These are phyloP conservation scores for Sitobion miscanthi DNA, from an alignment of 1,140 invertebrate species.

Conservation along the genomic window DNA sequence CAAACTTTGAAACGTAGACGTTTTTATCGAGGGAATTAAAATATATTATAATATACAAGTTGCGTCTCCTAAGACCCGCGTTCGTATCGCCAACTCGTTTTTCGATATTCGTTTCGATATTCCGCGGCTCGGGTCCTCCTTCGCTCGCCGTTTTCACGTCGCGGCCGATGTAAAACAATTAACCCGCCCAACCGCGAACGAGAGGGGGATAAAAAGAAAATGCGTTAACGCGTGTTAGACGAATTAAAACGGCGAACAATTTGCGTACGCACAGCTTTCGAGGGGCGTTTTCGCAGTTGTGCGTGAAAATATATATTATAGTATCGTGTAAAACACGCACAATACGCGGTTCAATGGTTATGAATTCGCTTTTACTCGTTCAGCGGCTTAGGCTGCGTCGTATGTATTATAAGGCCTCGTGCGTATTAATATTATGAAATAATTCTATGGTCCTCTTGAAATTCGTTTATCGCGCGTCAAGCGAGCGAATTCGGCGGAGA, in stretches of 20 bases:
- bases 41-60: too few species aligned
- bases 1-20: not conserved
- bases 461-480: not conserved
- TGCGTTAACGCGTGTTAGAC: not conserved
- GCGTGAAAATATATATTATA: not conserved
- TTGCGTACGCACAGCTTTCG: not conserved
- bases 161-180: not conserved
- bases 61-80: too few species aligned
- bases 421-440: not conserved
- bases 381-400: not conserved
- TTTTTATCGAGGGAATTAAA: not conserved
- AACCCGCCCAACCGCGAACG: not conserved
- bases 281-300: not conserved
- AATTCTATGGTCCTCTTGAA: not conserved
- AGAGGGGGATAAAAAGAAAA: not conserved
- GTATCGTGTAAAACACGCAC: not conserved
- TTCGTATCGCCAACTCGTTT: too few species aligned
- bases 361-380: not conserved
- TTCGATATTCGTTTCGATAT: not conserved
- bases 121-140: not conserved
- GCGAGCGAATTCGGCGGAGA: not conserved
- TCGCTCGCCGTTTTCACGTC: not conserved
- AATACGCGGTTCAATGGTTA: not conserved
- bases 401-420: not conserved
- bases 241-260: not conserved